Evolutionary conservation across 2,888 invertebrate genomes (phyloP).

Genomic region (Drosophila ezoana): DNA sequence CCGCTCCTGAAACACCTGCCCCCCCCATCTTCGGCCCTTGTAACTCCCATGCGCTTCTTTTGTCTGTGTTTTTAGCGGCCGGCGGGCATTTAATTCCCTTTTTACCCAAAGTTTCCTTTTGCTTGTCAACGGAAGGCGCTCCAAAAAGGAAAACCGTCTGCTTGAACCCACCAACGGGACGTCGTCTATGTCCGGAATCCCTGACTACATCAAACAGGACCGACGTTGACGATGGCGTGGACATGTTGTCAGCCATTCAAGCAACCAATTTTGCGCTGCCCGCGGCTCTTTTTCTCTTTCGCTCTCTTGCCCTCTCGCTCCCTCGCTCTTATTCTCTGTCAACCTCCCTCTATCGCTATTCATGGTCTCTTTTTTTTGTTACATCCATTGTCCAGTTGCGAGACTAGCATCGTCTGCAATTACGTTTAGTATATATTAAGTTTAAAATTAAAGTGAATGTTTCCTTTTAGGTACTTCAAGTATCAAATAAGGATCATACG

Average conservation of each 20-base stretch:
- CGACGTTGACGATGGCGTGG: slow-evolving; percentile 33
- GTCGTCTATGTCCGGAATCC: slow-evolving; percentile 42
- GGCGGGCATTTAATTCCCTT: slow-evolving; percentile 59
- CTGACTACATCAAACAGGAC: slow-evolving; percentile 58
- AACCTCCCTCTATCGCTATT: neutral
- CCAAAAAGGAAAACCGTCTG: slow-evolving; percentile 46
- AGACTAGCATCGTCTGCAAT: slow-evolving; percentile 30
- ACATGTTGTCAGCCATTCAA: slow-evolving; percentile 66
- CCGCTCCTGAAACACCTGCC: slow-evolving; percentile 28
- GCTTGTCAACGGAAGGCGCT: slow-evolving; percentile 63
- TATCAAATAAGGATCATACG: slow-evolving; percentile 25
- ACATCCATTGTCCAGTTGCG: slow-evolving; percentile 32
- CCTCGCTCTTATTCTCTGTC: neutral
- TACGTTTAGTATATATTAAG: slow-evolving; percentile 51
- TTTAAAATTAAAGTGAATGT: slow-evolving; percentile 53
- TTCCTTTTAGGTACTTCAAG: slow-evolving; percentile 14
- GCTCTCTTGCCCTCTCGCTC: neutral
- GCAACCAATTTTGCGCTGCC: slow-evolving; percentile 55
- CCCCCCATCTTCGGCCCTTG: neutral
- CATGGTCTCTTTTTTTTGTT: neutral
- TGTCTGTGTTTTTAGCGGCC: slow-evolving; percentile 58
- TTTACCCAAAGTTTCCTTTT: slow-evolving; percentile 54
- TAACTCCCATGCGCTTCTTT: slow-evolving; percentile 33
- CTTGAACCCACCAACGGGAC: slow-evolving; percentile 38
- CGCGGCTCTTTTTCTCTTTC: slow-evolving; percentile 10